Percentiles rank a stretch among this genome's conserved stretches.
These are phyloP conservation scores for Mnemiopsis leidyi DNA, from an alignment of 37 sponge, comb jelly and placozoan genomes.

Conservation along the genomic window DNA sequence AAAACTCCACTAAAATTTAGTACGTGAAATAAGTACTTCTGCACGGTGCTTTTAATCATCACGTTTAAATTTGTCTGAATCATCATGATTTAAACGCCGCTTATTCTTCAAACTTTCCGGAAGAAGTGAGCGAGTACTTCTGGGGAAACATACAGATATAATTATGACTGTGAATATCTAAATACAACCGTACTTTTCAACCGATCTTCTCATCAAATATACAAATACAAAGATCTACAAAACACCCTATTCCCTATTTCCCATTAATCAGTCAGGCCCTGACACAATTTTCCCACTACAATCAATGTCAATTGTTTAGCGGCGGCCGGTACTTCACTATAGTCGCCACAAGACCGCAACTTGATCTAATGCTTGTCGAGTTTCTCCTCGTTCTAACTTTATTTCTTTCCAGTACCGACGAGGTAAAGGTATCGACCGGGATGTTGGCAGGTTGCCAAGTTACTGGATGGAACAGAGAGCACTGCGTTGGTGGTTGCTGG, in stretches of 20 bases:
- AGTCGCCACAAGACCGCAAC: neutral
- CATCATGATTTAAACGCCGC: too few species aligned
- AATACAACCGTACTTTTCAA: too few species aligned
- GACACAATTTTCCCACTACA: neutral
- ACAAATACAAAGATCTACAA: neutral
- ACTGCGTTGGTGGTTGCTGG: slow-evolving; percentile 31
- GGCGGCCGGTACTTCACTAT: too few species aligned
- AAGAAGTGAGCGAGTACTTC: too few species aligned
- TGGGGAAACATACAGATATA: too few species aligned
- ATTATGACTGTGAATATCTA: too few species aligned
- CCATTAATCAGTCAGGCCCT: too few species aligned
- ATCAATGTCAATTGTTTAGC: too few species aligned
- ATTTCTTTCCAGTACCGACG: too few species aligned
- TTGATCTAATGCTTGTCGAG: neutral
- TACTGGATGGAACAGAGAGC: slow-evolving; percentile 67
- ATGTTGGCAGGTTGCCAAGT: neutral
- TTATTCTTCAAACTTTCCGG: too few species aligned
- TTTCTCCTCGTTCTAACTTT: neutral
- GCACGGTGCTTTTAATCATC: neutral
- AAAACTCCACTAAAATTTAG: neutral
- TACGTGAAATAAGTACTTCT: neutral
- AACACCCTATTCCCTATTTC: too few species aligned
- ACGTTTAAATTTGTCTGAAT: neutral
- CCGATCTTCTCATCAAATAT: neutral
- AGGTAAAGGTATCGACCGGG: too few species aligned